These are phyloP conservation scores for Pithys albifrons DNA, from an alignment of 2,113 vertebrate species.

Conservation along the genomic window DNA sequence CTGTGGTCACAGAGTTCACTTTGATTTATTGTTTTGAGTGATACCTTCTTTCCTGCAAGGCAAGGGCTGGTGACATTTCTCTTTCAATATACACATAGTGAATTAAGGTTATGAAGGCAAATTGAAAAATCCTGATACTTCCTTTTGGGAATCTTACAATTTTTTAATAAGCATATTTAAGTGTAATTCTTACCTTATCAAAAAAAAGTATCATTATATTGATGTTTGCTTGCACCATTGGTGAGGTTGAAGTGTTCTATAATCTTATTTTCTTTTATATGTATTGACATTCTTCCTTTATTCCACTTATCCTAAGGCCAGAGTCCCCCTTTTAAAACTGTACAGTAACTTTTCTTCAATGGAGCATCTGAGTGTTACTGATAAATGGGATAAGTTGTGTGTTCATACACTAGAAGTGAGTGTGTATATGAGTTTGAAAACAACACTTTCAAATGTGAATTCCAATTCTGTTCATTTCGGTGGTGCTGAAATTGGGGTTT, in stretches of 20 bases:
- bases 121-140: not conserved
- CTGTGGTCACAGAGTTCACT: not conserved
- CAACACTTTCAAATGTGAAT: not conserved
- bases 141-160: not conserved
- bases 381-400: not conserved
- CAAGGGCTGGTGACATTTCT: not conserved
- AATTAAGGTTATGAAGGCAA: not conserved
- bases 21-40: not conserved
- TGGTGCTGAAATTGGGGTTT: not conserved
- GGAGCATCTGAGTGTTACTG: not conserved
- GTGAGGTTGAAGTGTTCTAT: not conserved
- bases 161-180: not conserved
- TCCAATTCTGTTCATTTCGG: not conserved
- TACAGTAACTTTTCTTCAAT: not conserved
- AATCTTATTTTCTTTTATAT: not conserved
- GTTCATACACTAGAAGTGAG: not conserved
- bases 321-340: not conserved
- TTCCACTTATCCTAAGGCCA: fast-evolving
- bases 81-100: not conserved
- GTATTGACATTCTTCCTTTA: not conserved
- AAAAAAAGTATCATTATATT: not conserved
- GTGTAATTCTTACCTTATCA: not conserved
- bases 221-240: not conserved
- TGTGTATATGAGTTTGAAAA: not conserved
- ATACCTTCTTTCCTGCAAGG: not conserved